Evolutionary conservation across 1,140 invertebrate species (phyloP), one percentile per base, ranked within the genome.

Genomic region (Chymomyza costata): DNA sequence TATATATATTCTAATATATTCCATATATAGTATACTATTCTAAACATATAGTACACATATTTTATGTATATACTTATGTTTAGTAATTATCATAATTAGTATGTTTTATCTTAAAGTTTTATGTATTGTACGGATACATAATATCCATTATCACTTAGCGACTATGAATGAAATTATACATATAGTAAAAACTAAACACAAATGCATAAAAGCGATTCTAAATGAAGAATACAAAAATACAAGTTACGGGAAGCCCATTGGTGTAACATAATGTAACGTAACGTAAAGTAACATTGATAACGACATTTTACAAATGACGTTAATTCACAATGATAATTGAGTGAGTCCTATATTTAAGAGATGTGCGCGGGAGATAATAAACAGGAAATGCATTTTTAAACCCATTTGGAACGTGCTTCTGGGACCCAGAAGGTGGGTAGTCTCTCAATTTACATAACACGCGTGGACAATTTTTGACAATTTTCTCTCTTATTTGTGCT

Each of bases 301-400:
- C 73, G 73, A 44, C 73, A 80, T 80, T 80, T 80, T 80, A 61
- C 34, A 80, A 80, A 80, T 81, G 73, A 52, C 73, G 67, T 37
- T 45, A 56, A 66, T 28, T 28, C 5, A 28, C 25, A 28, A 28
- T 28, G 25, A 28, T 10, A 28, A 28, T 28, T 5, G 25, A 10
- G n/a, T n/a, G n/a, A n/a, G n/a, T n/a, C n/a, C n/a, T n/a, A n/a
- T n/a, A n/a, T n/a, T n/a, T n/a, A n/a, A n/a, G n/a, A n/a, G n/a
- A n/a, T n/a, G n/a, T 31, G 28, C 6, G 28, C 6, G n/a, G 28
- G 6, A 6, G 6, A 30, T 6, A 30, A 30, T 6, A n/a, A n/a
- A n/a, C n/a, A n/a, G n/a, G n/a, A n/a, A n/a, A n/a, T n/a, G n/a
- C n/a, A n/a, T n/a, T n/a, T n/a, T n/a, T n/a, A n/a, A n/a, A n/a